Evolutionary conservation across 2,797 vertebrate species (phyloP), one percentile per base, ranked within the genome.

Genomic region (Helarctos malayanus): DNA sequence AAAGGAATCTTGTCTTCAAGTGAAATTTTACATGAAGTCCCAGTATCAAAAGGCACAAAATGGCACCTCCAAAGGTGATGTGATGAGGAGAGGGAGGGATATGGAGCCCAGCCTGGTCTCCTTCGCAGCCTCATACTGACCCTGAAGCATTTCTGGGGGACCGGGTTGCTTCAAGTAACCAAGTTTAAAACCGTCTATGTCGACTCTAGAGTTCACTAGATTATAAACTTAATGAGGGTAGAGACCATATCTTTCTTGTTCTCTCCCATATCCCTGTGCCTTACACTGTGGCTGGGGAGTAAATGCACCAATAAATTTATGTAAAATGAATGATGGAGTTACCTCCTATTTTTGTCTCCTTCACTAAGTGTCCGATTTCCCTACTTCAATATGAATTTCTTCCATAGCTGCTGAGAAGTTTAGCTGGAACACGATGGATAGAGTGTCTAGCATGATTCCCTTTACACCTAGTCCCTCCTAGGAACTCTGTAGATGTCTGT

Each of bases 371-470:
- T 13, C 1, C 0, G 25, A 35, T 52, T 57, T 19, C 32, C 15
- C 38, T 91, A 38, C 76, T 85, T 11, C 11, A 81, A 38, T 52
- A 35, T 6, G 38, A 94, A 35, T 81, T 56, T 35, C 76, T 92
- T 84, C 56, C 76, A 75, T 73, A 84, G 57, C 3, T 65, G 16
- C 83, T 71, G 49, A 91, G 23, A 78, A 4, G 23, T 79, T 19
- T 13, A 27, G 14, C 7, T 75, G 45, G 76, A 41, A 52, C 14
- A 52, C 23, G 15, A 12, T 19, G 19, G n/a, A 4, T 21, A 88
- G n/a, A 32, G 16, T 12, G 19, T 27, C 45, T 12, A 52, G 45
- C 61, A 56, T 3, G 9, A 8, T 10, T 65, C 32, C 18, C 59
- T 86, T 90, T 16, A 29, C 14, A 21, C 19, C 5, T 16, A 2